Conservation (phyloP, 1,140 invertebrate species). For the Pachyrhynchus sulphureomaculatus region DNA sequence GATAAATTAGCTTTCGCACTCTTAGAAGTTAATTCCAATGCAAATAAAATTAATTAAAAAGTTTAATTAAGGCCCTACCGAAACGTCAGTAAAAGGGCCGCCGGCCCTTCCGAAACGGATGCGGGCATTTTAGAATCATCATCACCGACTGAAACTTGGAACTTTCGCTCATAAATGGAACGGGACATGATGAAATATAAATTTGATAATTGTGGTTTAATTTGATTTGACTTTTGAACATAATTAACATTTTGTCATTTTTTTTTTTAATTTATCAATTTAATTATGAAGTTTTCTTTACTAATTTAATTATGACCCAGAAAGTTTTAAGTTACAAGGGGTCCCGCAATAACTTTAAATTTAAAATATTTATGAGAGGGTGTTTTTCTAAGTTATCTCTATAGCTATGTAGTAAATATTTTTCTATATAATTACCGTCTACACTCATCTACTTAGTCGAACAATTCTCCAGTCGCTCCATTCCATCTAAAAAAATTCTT, state of each 20-base stretch:
- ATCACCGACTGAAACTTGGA: neutral
- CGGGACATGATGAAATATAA: slow-evolving; percentile 1
- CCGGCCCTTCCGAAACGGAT: slow-evolving; percentile 8
- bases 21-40: slow-evolving; percentile 36
- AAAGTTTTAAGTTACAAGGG: too few species aligned
- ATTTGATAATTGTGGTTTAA: slow-evolving; percentile 10
- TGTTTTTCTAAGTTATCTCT: too few species aligned
- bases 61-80: slow-evolving; percentile 36
- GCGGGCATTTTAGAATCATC: neutral
- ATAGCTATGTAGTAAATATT: too few species aligned
- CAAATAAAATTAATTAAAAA: slow-evolving; percentile 43
- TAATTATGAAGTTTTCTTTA: too few species aligned
- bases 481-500: too few species aligned
- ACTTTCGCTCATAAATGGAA: neutral
- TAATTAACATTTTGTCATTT: neutral
- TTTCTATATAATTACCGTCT: too few species aligned
- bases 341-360: too few species aligned
- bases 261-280: too few species aligned
- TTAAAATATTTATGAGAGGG: too few species aligned
- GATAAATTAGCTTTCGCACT: slow-evolving; percentile 13
- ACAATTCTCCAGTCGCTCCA: too few species aligned
- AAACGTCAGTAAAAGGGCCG: slow-evolving; percentile 33
- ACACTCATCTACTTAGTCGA: too few species aligned
- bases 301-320: too few species aligned
- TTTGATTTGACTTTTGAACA: neutral